phyloP scores from a whole-genome alignment of 2,797 vertebrate genomes.

The Thripadectes ignobilis region DNA sequence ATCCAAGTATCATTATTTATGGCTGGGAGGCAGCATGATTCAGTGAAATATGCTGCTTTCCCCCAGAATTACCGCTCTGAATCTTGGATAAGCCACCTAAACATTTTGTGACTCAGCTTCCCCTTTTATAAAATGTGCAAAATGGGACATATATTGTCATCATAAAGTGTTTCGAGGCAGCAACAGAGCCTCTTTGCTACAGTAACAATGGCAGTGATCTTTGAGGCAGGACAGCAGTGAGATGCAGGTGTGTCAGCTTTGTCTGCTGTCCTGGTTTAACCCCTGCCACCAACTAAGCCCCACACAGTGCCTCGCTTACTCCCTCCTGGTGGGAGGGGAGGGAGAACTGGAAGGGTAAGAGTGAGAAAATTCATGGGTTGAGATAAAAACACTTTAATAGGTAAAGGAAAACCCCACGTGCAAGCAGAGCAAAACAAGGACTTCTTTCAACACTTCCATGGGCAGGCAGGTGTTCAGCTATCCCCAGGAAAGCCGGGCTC shows the following conservation, averaged over 20 bases:
- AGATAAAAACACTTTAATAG: not conserved
- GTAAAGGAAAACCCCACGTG: not conserved
- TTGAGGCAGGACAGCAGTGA: not conserved
- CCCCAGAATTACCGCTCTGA: not conserved
- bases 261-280: not conserved
- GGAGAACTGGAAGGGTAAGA: not conserved
- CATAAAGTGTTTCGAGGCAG: not conserved
- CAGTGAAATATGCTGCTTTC: slow-evolving; percentile 15
- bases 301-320: not conserved
- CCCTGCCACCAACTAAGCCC: not conserved
- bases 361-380: not conserved
- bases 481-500: not conserved
- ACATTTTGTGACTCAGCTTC: not conserved
- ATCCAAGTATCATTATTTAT: not conserved
- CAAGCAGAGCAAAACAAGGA: not conserved
- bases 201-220: not conserved
- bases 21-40: not conserved
- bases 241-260: not conserved
- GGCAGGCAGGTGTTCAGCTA: not conserved
- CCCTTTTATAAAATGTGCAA: not conserved
- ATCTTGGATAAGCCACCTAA: not conserved
- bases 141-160: not conserved
- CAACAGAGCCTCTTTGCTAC: not conserved
- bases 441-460: not conserved
- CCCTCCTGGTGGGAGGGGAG: not conserved